A percentile compares a stretch with the other conserved stretches of the same genome.
phyloP scores from a whole-genome alignment of 2,113 vertebrate genomes.

The Phasianus colchicus region DNA sequence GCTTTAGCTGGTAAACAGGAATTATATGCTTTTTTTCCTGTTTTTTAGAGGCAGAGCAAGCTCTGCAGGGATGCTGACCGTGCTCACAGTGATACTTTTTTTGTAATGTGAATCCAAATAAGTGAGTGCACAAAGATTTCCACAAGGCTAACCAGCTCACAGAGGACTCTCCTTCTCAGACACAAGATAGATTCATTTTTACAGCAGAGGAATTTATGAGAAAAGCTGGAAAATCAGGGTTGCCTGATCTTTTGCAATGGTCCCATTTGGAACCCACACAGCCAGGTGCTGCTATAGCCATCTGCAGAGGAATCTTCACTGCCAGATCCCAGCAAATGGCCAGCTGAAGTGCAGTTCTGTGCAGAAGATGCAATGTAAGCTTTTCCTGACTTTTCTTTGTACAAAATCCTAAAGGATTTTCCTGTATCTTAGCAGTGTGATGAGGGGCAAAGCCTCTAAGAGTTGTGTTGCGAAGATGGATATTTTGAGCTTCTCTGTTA shows the following conservation, averaged over 20 bases:
- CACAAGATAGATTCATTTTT: neutral
- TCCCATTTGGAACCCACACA: fast-evolving
- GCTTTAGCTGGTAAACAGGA: slow-evolving; percentile 3
- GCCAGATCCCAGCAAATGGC: neutral
- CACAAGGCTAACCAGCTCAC: neutral
- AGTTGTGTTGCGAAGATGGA: neutral
- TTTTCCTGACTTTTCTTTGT: neutral
- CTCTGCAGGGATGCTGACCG: slow-evolving; percentile 8
- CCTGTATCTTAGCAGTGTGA: neutral
- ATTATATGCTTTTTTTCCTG: neutral
- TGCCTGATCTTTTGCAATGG: no score
- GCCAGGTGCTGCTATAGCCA: neutral
- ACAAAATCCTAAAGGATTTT: neutral
- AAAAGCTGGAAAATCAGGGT: neutral
- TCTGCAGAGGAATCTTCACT: fast-evolving
- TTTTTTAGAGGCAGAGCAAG: neutral
- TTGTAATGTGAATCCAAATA: slow-evolving; percentile 39
- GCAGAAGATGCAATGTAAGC: no score
- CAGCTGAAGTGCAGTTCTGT: fast-evolving
- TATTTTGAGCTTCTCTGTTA: neutral
- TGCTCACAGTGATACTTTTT: slow-evolving; percentile 20
- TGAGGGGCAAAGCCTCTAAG: neutral
- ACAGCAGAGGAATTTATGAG: neutral
- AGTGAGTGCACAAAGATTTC: neutral
- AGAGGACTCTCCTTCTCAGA: neutral